These are phyloP conservation scores for Mythimna albipuncta DNA, from an alignment of 2,888 invertebrate species.

Conservation along the genomic window DNA sequence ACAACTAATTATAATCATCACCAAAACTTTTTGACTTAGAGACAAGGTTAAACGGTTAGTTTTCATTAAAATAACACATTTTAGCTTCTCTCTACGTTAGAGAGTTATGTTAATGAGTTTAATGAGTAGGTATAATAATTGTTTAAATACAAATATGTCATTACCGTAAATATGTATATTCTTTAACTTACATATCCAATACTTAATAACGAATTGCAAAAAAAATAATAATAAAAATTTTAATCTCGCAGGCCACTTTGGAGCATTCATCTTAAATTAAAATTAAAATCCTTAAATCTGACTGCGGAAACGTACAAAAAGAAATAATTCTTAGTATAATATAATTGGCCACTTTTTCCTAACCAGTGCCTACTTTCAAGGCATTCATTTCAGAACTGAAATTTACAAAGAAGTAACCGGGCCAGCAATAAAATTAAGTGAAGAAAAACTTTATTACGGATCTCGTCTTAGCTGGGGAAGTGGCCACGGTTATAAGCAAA, in stretches of 20 bases:
- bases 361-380: slow-evolving; percentile 38
- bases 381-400: slow-evolving; percentile 44
- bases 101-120: too few relatives aligned
- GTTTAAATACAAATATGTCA: too few relatives aligned
- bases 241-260: too few relatives aligned
- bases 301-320: slow-evolving; percentile 7
- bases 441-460: slow-evolving; percentile 73
- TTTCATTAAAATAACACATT: too few relatives aligned
- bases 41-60: too few relatives aligned
- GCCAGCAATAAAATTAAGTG: slow-evolving; percentile 68
- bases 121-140: too few relatives aligned
- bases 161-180: too few relatives aligned
- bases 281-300: slow-evolving; percentile 15
- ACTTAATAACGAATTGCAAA: neutral
- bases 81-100: too few relatives aligned
- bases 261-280: slow-evolving; percentile 1
- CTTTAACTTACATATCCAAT: too few relatives aligned
- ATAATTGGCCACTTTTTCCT: slow-evolving; percentile 35
- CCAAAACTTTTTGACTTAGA: too few relatives aligned
- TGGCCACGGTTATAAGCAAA: slow-evolving; percentile 66
- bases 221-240: too few relatives aligned
- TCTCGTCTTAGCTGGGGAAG: slow-evolving; percentile 60
- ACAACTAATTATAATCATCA: too few relatives aligned
- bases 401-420: slow-evolving; percentile 59
- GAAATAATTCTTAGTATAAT: slow-evolving; percentile 12